Conservation (phyloP, 2,113 vertebrate genomes). For the Dryoscopus gambensis region DNA sequence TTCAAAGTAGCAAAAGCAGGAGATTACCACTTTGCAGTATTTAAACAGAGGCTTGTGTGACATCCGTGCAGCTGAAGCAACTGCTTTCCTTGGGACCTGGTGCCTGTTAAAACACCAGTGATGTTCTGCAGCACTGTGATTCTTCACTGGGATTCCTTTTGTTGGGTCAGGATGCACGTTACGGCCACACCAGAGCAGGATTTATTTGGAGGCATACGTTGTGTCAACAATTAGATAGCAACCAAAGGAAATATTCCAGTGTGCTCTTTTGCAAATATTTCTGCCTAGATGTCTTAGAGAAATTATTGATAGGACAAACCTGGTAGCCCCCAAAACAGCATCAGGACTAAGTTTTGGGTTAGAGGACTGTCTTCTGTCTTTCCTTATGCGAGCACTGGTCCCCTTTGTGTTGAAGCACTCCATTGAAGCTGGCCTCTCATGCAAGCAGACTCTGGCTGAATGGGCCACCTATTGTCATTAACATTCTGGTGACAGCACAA, state of each 20-base stretch:
- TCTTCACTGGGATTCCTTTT: not conserved
- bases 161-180: not conserved
- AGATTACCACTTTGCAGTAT: constrained; percentile 36
- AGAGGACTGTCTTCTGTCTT: not conserved
- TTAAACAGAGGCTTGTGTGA: constrained; percentile 34
- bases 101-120: not conserved
- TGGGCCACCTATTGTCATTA: not conserved
- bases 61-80: not conserved
- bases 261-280: not conserved
- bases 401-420: not conserved
- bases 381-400: not conserved
- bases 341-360: not conserved
- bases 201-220: not conserved
- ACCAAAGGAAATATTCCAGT: not conserved
- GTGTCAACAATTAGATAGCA: not conserved
- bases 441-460: not conserved
- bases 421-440: not conserved
- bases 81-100: not conserved
- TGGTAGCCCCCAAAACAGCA: not conserved
- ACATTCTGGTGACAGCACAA: not conserved
- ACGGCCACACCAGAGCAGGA: not conserved
- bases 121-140: not conserved
- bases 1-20: constrained; percentile 59
- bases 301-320: not conserved
- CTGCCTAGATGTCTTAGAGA: not conserved